Base-by-base conservation (phyloP, 1,140 invertebrate genomes). In the Bombus turneri region DNA sequence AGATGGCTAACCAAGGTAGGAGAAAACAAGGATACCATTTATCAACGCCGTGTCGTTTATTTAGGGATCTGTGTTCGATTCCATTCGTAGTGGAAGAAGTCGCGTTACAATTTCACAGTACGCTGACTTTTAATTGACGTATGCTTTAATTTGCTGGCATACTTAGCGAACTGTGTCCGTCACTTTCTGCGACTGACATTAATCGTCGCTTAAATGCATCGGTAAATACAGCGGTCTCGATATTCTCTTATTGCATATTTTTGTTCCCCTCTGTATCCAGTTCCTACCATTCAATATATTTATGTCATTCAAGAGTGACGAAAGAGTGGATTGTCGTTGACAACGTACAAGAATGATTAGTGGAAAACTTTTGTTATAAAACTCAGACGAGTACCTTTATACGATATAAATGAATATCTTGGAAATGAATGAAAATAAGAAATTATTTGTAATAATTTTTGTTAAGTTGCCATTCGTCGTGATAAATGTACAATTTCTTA, bases 1-100 rank as follows among this genome's bases (percentile, higher is more conserved):
- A 22, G 3, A 31, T 43, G 39, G 4, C 10, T 10, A 31, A 3
- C 25, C 31, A n/a, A 75, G 43, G 39, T 47, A 10, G n/a, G 31
- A 53, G 39, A 28, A 79, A 39, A 74, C 69, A n/a, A 59, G 68
- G 53, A 43, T 74, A 41, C 47, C 82, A 47, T 79, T 84, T n/a
- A 84, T 84, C 82, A 84, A 78, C 34, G 78, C 28, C 15, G 10
- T 8, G 69, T 43, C 37, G 59, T 85, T 85, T 85, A 85, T 85
- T 85, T 71, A 64, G 59, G 5, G 41, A 31, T 18, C 28, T 31
- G 3, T 5, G 41, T 68, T 81, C 41, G n/a, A 66, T 81, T 75
- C 9, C 57, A 57, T 72, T 68, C 59, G 31, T 41, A 34, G 31
- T 25, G 18, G 18, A 81, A 81, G 69, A 47, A 74, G 68, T 81